Conservation (phyloP, 2,888 invertebrate species). For the Quadriops clusia region DNA sequence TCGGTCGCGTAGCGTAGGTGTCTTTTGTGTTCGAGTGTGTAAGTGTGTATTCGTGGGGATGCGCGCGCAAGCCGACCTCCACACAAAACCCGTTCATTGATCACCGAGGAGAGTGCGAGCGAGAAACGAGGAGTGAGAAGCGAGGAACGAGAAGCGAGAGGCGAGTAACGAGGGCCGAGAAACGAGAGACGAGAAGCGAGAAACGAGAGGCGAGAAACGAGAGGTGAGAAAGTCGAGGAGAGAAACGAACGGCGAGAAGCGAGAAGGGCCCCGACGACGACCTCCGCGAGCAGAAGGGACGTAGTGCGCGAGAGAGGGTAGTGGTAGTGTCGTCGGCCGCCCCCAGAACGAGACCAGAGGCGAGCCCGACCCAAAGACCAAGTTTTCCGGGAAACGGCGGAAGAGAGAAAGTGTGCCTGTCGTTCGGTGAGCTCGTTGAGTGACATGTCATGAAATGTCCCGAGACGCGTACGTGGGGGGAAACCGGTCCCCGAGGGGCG, state of each 20-base stretch:
- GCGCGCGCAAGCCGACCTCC: conserved; percentile 32
- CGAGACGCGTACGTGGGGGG: conserved; percentile 51
- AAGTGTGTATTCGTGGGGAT: conserved; percentile 17
- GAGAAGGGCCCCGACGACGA: conserved; percentile 3
- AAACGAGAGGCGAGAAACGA: conserved; percentile 2
- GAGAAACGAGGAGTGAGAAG: conserved; percentile 25
- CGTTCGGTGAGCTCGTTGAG: conserved; percentile 15
- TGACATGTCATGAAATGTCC: conserved; percentile 43
- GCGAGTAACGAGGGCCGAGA: conserved; percentile 4
- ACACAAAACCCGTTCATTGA: conserved; percentile 40
- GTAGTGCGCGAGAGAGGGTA: conserved; percentile 4
- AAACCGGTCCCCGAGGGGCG: conserved; percentile 54
- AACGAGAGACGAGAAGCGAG: conserved; percentile 9
- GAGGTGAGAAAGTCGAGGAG: conserved; percentile 1
- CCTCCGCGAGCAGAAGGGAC: conserved; percentile 1
- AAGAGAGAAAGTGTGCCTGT: too few relatives aligned
- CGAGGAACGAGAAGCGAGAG: conserved; percentile 5
- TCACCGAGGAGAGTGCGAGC: conserved; percentile 29
- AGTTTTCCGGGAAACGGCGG: too few relatives aligned
- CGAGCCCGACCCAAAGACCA: conserved; percentile 8
- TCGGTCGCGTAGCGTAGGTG: conserved; percentile 22
- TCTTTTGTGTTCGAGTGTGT: conserved; percentile 24
- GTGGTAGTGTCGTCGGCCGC: conserved; percentile 3
- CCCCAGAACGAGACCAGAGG: conserved; percentile 4
- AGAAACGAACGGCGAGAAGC: conserved; percentile 8